Evolutionary conservation across 2,888 invertebrate species (phyloP), one percentile per base, ranked within the genome.

Genomic region (Andrena trimmerana): DNA sequence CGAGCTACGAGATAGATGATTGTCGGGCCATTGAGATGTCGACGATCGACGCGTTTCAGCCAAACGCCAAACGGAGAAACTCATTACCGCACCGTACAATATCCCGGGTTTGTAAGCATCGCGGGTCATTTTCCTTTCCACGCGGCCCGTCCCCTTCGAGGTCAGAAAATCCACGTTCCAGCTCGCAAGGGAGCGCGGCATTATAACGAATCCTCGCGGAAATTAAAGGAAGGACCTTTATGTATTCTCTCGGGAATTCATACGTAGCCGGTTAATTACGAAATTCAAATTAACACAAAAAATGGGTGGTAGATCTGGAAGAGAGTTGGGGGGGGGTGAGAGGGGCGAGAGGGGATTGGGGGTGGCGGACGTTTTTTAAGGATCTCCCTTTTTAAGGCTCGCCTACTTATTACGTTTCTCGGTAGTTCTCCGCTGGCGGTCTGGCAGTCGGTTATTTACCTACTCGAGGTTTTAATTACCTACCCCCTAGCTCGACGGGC

Each of bases 271-370:
- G 87, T 90, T 93, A 94, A 94, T 94, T 94, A 94, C 92, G 91
- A 93, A 94, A 93, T 94, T 93, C 93, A 93, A 94, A 94, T 94
- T 94, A 94, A 94, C 93, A 93, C 92, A 93, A 93, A 93, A 93
- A 93, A 93, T 92, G 92, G 92, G 90, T 57, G 57, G 57, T 57
- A 90, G 87, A 92, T 92, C 89, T 90, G 88, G 90, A 83, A 81
- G 83, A 78, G 75, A 63, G 67, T 7, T 24, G 20, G 42, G 27
- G 7, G 65, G 16, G 63, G 33, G n/a, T 0, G 27, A 33, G 33
- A 33, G 33, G 33, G 33, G 33, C 7, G 33, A 33, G 33, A 8
- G 33, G 27, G 4, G 57, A 27, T 33, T 13, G 67, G 29, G 74
- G 69, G 69, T 16, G 78, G 88, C 88, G 88, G 89, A 80, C 84